Base-by-base conservation (phyloP, 2,888 invertebrate species). In the Unio pictorum region DNA sequence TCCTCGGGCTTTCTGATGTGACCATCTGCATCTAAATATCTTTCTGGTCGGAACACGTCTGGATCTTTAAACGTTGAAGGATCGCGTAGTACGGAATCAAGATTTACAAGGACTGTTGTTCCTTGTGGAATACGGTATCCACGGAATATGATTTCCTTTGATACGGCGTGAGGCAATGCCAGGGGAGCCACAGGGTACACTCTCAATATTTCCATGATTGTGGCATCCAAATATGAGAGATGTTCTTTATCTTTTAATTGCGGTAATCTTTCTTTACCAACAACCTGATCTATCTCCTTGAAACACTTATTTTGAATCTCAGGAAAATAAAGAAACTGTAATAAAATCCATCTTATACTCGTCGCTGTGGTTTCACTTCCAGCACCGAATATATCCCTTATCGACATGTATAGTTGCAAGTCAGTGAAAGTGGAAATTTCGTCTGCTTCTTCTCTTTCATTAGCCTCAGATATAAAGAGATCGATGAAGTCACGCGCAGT, bases 291-390 rank as follows among this genome's bases (percentile, higher is more conserved):
- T 26, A 85, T 75, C 56, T 84, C 81, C 55, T 64, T 55, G 57
- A 73, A 76, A 60, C 80, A 73, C 54, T 70, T 77, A 4, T 70
- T 66, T 54, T 79, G 76, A 2, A 80, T 93, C 18, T 95, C 92
- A 57, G 94, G 94, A 86, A 96, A 93, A 63, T 94, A 92, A 15
- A 95, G 95, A 86, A 96, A 92, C 84, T 95, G 92, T 75, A 94
- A 94, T 5, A 96, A 91, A 71, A 95, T 94, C 92, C 96, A 97
- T 86, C 95, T 95, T 75, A 96, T 94, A 1, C 95, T 95, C 20
- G 96, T 94, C 20, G 94, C 93, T 0, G 94, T 94, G 1, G 95
- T 95, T 84, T 95, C 95, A 85, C 82, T 80, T 11, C 85, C 86
- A 23, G 86, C 86, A 8, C 74, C 68, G 60, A 84, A 81, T 3